Evolutionary conservation across 1,140 invertebrate species (phyloP).

Genomic region (Aplysia californica): DNA sequence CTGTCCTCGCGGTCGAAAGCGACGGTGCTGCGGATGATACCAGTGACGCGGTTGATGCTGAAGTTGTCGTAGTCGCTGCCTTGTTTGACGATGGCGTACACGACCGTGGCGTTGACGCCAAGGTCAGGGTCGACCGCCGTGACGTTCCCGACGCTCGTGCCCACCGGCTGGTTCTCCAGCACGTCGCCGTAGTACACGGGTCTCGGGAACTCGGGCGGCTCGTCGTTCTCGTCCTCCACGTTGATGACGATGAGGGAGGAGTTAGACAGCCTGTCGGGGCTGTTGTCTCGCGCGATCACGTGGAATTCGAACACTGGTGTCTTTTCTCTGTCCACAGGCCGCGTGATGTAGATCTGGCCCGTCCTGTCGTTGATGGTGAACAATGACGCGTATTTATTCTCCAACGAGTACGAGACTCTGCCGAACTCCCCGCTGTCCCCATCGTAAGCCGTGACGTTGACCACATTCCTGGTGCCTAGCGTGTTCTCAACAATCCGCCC

Average conservation of each 20-base stretch:
- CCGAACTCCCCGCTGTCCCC: conserved; percentile 37
- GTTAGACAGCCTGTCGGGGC: conserved; percentile 29
- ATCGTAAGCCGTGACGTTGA: conserved; percentile 57
- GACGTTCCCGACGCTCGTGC: conserved; percentile 31
- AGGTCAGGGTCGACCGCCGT: conserved; percentile 32
- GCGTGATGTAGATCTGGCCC: conserved; percentile 40
- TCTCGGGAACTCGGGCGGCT: conserved; percentile 31
- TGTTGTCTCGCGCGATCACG: conserved; percentile 47
- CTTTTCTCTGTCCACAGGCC: conserved; percentile 46
- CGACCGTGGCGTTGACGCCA: conserved; percentile 8
- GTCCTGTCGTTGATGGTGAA: conserved; percentile 46
- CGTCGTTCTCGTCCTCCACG: conserved; percentile 39
- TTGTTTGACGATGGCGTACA: conserved; percentile 17
- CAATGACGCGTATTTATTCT: conserved; percentile 60
- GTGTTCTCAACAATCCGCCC: conserved; percentile 59
- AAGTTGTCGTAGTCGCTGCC: conserved; percentile 29
- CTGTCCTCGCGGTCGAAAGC: conserved; percentile 43
- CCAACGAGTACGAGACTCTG: conserved; percentile 28
- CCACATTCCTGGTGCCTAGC: neutral
- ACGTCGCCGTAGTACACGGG: conserved; percentile 30
- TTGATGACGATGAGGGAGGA: conserved; percentile 26
- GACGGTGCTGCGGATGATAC: conserved; percentile 29
- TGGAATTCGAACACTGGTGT: conserved; percentile 43
- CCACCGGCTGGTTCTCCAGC: conserved; percentile 35
- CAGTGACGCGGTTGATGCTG: conserved; percentile 36